Conservation (phyloP, 2,113 vertebrate species). For the Carassius gibelio region DNA sequence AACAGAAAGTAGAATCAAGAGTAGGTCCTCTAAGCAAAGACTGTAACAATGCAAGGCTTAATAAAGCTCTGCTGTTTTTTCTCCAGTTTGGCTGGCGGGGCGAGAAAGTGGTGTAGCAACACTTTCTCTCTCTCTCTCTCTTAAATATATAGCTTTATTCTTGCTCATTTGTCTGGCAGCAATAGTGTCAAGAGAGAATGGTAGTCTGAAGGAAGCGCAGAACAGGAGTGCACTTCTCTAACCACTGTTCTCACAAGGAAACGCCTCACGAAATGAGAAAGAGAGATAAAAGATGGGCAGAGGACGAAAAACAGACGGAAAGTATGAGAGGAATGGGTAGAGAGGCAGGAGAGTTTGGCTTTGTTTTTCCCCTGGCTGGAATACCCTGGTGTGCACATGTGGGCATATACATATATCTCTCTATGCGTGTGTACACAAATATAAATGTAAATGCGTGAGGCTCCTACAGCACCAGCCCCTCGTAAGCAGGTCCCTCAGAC, state of each 20-base stretch:
- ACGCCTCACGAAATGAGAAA: neutral
- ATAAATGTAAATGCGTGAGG: conserved; percentile 55
- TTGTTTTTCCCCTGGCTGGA: conserved; percentile 55
- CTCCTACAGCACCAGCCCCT: conserved; percentile 85
- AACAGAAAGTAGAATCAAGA: neutral
- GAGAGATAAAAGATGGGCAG: neutral
- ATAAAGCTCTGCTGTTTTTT: conserved; percentile 12
- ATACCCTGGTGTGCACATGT: conserved; percentile 45
- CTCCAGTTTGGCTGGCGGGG: conserved; percentile 6
- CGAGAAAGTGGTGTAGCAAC: neutral
- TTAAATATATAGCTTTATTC: conserved; percentile 3
- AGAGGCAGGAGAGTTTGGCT: conserved; percentile 24
- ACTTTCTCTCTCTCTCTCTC: neutral
- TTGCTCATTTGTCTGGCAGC: conserved; percentile 17
- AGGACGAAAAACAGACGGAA: conserved; percentile 7
- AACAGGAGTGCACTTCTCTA: conserved; percentile 23
- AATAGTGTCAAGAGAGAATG: neutral
- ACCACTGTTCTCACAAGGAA: conserved; percentile 16
- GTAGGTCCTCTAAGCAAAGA: conserved; percentile 24
- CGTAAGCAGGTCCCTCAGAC: conserved; percentile 92
- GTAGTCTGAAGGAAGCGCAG: conserved; percentile 1
- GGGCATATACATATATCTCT: conserved; percentile 49
- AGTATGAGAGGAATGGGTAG: conserved; percentile 23
- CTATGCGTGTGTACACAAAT: conserved; percentile 51
- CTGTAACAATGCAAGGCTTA: conserved; percentile 13